phyloP scores from a whole-genome alignment of 2,888 invertebrate species.

The Luperina testacea region DNA sequence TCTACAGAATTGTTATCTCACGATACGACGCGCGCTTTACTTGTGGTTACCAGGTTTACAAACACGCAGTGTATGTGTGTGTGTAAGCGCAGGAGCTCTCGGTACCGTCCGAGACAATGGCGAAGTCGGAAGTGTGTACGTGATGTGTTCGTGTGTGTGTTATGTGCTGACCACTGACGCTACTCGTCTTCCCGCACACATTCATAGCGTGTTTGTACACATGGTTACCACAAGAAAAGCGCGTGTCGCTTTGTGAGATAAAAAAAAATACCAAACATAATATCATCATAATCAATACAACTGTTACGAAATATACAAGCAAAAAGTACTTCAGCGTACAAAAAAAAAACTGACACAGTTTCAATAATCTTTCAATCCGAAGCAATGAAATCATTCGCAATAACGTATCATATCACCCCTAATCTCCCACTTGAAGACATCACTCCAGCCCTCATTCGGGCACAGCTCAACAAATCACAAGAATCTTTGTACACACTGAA shows the following conservation, averaged over 20 bases:
- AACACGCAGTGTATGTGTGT: not conserved
- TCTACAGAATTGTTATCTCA: too few species aligned
- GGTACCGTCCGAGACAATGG: not conserved
- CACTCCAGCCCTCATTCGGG: conserved; percentile 23
- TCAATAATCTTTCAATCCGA: conserved; percentile 16
- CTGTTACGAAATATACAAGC: not conserved
- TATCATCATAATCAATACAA: not conserved
- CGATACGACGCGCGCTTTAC: too few species aligned
- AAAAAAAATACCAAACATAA: not conserved
- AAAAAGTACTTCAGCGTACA: not conserved
- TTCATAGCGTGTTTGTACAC: not conserved
- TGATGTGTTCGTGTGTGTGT: not conserved
- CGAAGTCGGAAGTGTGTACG: not conserved
- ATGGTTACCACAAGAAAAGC: not conserved
- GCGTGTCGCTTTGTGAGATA: too few species aligned
- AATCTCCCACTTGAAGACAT: conserved; percentile 40
- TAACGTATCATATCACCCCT: conserved; percentile 48
- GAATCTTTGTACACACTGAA: conserved; percentile 31
- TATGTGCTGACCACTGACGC: not conserved
- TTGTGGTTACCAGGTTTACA: not conserved
- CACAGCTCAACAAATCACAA: conserved; percentile 35
- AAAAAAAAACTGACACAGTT: conserved; percentile 30
- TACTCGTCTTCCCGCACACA: not conserved
- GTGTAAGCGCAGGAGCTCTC: not conserved
- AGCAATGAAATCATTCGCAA: conserved; percentile 48